Conservation (phyloP, 2,113 vertebrate species). For the Macaca nemestrina region DNA sequence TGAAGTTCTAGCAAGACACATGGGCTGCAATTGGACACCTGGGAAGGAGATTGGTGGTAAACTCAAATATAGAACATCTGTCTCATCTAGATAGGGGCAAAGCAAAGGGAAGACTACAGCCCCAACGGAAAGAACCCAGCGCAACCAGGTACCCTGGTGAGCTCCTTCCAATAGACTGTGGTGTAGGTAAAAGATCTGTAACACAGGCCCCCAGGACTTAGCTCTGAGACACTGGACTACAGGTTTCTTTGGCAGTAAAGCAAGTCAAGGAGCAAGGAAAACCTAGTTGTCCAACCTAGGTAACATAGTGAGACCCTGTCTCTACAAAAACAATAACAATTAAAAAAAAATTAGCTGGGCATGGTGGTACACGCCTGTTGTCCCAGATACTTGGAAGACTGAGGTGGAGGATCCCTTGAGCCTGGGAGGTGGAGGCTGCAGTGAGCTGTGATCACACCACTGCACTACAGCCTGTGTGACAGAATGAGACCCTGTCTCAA, state of each 20-base stretch:
- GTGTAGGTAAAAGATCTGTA: background rate
- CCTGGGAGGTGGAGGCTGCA: too few relatives aligned
- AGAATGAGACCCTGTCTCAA: too few relatives aligned
- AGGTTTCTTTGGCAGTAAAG: background rate
- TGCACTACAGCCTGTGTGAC: too few relatives aligned
- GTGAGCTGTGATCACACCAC: too few relatives aligned
- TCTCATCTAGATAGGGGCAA: background rate
- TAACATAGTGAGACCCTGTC: too few relatives aligned
- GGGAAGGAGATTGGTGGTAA: background rate
- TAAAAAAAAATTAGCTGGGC: too few relatives aligned
- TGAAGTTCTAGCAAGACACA: background rate
- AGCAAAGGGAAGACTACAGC: background rate
- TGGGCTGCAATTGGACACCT: background rate
- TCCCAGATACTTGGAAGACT: too few relatives aligned
- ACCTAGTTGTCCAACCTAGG: background rate
- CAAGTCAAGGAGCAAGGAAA: background rate
- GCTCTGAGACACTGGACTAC: background rate
- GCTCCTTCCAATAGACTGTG: background rate
- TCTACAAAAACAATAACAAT: too few relatives aligned
- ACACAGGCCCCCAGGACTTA: background rate
- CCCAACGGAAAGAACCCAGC: background rate
- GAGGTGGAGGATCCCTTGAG: too few relatives aligned
- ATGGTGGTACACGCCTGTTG: too few relatives aligned
- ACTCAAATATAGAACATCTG: background rate
- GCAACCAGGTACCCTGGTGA: background rate